Base-by-base conservation (phyloP, 2,888 invertebrate species). In the Salpingus planirostris region DNA sequence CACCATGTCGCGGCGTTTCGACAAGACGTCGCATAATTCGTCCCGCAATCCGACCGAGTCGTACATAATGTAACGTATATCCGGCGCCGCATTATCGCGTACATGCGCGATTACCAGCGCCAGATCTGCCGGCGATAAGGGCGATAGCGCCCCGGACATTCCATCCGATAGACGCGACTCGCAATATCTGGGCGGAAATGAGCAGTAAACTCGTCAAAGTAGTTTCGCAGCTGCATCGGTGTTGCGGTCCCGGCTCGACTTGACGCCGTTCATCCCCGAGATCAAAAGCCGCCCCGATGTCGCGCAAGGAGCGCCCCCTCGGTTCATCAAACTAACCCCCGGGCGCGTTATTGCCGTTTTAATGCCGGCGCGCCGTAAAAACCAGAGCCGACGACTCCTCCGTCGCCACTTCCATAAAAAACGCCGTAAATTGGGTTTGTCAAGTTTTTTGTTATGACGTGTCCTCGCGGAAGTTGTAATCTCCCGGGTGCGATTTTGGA, bases 281-380 rank as follows among this genome's bases (percentile, higher is more conserved):
- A 43, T 49, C 46, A 48, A 45, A 49, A 38, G 39, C 43, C n/a
- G 38, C 40, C 35, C 34, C 36, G 29, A 26, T 31, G 10, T 24
- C 23, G 27, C 29, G 31, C 34, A 27, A 18, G 27, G 25, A 30
- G 21, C 33, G 5, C 18, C 18, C 5, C 18, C 5, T 18, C 42
- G 45, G 38, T 42, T 46, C 44, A 46, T 48, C 46, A 48, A 48
- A 48, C 40, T 35, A 42, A 44, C 44, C 46, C 46, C 37, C 43
- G 41, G 48, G 46, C 42, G 39, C 36, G 38, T 47, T 45, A 45
- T 42, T 45, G 47, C 37, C 35, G 36, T 45, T 47, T 47, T 41
- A 46, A 42, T 46, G 42, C 24, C 29, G 11, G n/a, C n/a, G n/a
- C n/a, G n/a, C n/a, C 13, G 24, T 26, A 34, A 41, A 44, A 40